Conservation (phyloP, 2,888 invertebrate genomes). For the Seladonia tumulorum region DNA sequence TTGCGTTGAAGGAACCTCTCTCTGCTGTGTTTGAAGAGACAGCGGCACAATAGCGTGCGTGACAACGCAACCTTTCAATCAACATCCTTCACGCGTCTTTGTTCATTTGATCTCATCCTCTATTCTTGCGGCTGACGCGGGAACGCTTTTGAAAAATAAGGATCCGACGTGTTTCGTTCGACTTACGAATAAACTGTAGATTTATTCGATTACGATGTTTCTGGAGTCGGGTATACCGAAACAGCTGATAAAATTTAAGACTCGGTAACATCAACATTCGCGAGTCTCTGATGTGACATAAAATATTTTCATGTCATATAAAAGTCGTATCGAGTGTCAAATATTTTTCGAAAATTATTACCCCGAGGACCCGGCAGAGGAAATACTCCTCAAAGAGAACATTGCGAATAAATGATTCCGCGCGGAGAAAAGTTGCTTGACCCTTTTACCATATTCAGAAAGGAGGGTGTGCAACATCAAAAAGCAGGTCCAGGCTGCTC, state of each 20-base stretch:
- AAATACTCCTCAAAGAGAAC: background rate
- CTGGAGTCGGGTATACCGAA: background rate
- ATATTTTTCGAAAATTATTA: background rate
- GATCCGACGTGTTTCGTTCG: background rate
- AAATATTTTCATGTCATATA: background rate
- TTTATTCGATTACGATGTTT: background rate
- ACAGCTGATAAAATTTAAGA: background rate
- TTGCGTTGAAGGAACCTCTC: background rate
- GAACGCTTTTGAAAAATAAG: background rate
- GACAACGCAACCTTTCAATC: constrained; percentile 4
- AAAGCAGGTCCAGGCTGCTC: background rate
- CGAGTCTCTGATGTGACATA: background rate
- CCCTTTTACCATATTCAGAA: background rate
- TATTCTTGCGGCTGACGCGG: background rate
- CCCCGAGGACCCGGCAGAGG: background rate
- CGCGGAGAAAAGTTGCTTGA: background rate
- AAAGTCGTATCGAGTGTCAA: background rate
- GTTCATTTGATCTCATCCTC: background rate
- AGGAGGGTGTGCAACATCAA: background rate
- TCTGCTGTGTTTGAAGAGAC: background rate
- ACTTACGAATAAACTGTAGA: background rate
- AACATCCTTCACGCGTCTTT: background rate
- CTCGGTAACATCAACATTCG: background rate
- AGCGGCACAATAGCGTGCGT: background rate
- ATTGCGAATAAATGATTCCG: background rate